A percentile compares a stretch with the other conserved stretches of the same genome.
Evolutionary conservation across 2,113 vertebrate species (phyloP).

Genomic region (Apus apus): DNA sequence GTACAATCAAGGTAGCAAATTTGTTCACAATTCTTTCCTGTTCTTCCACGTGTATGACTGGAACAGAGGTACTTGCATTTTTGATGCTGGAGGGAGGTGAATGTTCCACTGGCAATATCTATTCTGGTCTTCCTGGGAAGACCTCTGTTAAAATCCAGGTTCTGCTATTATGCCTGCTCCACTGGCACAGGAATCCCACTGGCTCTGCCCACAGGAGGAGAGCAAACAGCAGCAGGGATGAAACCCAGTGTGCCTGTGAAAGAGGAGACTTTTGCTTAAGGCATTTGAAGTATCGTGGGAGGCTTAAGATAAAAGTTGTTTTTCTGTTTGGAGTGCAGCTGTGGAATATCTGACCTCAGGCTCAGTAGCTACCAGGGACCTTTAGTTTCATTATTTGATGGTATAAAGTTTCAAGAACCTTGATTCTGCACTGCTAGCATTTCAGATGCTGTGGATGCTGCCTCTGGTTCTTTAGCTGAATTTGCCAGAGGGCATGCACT

Average conservation of each 20-base stretch:
- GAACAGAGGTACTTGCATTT: background rate
- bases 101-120: background rate
- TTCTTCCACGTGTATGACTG: background rate
- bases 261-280: slow-evolving; percentile 41
- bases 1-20: background rate
- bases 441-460: background rate
- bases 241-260: background rate
- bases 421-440: background rate
- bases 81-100: background rate
- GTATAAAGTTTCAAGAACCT: slow-evolving; percentile 60
- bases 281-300: slow-evolving; percentile 11
- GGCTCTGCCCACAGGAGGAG: background rate
- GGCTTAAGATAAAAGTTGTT: slow-evolving; percentile 59
- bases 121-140: background rate
- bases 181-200: background rate
- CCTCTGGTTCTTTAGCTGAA: background rate
- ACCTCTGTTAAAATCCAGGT: background rate
- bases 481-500: background rate
- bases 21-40: background rate
- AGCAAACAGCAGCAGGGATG: background rate
- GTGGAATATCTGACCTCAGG: slow-evolving; percentile 58
- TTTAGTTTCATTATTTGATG: background rate
- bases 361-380: slow-evolving; percentile 19
- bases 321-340: slow-evolving; percentile 65
- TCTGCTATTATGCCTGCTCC: background rate